Base-by-base conservation (phyloP, 2,113 vertebrate genomes). In the Machaerirhynchus nigripectus region DNA sequence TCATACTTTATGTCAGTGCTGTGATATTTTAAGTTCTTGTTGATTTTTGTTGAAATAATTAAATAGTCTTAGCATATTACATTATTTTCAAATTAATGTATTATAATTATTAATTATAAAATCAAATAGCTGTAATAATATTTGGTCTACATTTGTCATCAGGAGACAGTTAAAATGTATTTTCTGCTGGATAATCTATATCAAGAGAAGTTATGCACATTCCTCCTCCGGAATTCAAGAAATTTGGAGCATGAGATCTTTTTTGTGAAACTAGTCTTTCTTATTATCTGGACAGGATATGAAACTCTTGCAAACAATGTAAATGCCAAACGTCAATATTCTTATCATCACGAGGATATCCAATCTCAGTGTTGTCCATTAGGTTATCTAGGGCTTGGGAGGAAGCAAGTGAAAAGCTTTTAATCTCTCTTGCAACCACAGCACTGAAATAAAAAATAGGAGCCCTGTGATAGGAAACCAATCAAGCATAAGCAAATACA, bases 1-100 rank as follows among this genome's bases (percentile, higher is more conserved):
- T 84, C 10, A 37, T 35, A 26, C 3, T 69, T 80, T 35, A 15
- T 28, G 7, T 33, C 13, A 84, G 9, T 74, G 18, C 0, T 3
- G 0, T 35, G 60, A 31, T 21, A 4, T 2, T 15, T 23, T 40
- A 55, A 2, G 3, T n/a, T 77, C 28, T 77, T 64, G 15, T 2
- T 56, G 8, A 33, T 76, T 20, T 1, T 27, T 55, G 6, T 13
- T 84, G 44, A 90, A 64, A 60, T 61, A 83, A 49, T 23, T 74
- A 67, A 75, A 50, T 8, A 64, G 0, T 3, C 56, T 42, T 40
- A 74, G 10, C 33, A n/a, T 27, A 31, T 10, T 27, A 13, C 31
- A 40, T 31, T 15, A 15, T 39, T 47, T 93, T 76, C 2, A 52
- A 26, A 60, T 15, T 21, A 19, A 10, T 23, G 6, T 44, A 52